A percentile compares a stretch with the other conserved stretches of the same genome.
Conservation (phyloP, 1,140 invertebrate genomes). For the Diachasma alloeum region DNA sequence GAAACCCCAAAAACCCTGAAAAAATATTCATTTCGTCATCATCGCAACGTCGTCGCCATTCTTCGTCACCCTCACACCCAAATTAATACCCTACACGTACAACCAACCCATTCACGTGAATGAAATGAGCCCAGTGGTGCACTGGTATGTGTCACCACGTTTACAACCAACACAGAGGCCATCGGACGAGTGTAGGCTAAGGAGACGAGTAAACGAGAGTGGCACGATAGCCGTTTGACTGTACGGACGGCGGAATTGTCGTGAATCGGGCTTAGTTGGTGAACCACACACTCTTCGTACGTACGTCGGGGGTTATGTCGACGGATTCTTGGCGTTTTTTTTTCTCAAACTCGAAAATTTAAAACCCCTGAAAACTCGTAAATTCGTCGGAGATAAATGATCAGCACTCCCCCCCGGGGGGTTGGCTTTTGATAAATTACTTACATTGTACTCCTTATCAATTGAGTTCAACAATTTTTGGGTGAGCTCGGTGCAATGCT, state of each 20-base stretch:
- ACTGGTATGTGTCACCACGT: not conserved
- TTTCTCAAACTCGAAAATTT: not conserved
- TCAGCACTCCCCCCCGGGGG: not conserved
- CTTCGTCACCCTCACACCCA: not conserved
- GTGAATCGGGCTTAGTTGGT: not conserved
- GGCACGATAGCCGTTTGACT: conserved; percentile 62
- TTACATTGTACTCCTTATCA: conserved; percentile 76
- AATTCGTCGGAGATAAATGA: not conserved
- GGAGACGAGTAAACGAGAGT: conserved; percentile 45
- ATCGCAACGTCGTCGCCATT: not conserved
- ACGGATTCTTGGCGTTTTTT: not conserved
- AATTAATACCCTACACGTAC: not conserved
- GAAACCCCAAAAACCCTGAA: not conserved
- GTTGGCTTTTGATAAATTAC: conserved; percentile 47
- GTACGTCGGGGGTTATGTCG: not conserved
- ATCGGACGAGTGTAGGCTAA: conserved; percentile 47
- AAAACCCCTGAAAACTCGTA: not conserved
- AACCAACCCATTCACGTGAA: not conserved
- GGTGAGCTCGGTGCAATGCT: conserved; percentile 71
- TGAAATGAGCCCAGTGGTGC: too few relatives aligned
- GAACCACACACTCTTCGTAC: not conserved
- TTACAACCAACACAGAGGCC: conserved; percentile 19
- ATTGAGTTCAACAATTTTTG: conserved; percentile 72
- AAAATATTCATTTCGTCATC: not conserved
- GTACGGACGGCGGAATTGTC: conserved; percentile 51